phyloP scores from a whole-genome alignment of 2,113 vertebrate genomes.

The Scopus umbretta region DNA sequence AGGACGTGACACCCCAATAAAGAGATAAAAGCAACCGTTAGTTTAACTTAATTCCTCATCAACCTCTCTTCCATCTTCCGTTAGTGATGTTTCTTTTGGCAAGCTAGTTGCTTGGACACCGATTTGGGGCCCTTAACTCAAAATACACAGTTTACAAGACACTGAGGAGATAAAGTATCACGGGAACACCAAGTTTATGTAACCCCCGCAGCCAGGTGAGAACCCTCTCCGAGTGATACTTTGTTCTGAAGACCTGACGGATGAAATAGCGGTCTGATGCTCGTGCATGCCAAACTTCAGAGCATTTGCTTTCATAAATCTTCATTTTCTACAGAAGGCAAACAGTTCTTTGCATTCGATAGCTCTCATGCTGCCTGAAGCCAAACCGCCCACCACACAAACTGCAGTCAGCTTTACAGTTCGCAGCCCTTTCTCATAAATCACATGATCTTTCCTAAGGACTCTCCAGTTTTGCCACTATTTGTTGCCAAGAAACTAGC shows the following conservation, averaged over 20 bases:
- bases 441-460: constrained; percentile 8
- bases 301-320: neutral
- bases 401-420: neutral
- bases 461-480: neutral
- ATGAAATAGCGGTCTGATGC: neutral
- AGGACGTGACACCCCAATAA: neutral
- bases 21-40: neutral
- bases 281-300: neutral
- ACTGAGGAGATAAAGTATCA: too few relatives aligned
- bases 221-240: neutral
- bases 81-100: neutral
- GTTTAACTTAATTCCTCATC: neutral
- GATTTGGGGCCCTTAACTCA: neutral
- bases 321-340: neutral
- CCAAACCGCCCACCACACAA: neutral
- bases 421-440: constrained; percentile 23
- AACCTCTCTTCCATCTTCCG: neutral
- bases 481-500: constrained; percentile 16
- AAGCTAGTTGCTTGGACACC: neutral
- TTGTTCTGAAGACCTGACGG: neutral
- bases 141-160: too few relatives aligned
- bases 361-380: neutral
- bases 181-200: neutral
- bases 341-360: neutral
- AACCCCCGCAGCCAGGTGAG: neutral